Base-by-base conservation (phyloP, 1,140 invertebrate species). In the Ceratosolen fusciceps region DNA sequence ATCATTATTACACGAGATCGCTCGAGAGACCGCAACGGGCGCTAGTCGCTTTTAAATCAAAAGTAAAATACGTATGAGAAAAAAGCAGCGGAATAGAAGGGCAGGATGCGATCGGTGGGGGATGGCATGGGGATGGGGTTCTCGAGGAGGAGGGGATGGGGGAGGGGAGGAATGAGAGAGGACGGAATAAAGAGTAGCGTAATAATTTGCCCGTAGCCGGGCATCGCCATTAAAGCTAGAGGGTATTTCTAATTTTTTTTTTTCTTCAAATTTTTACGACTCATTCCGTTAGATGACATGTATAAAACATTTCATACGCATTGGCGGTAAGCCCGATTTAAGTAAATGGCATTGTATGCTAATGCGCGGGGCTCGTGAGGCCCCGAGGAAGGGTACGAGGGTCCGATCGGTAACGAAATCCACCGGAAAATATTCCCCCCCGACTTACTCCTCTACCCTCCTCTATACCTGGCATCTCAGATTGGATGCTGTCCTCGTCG, bases 241-340 rank as follows among this genome's bases (percentile, higher is more conserved):
- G 49, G 31, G 47, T 26, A 52, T 67, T 76, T 76, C 24, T 62
- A 10, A 47, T 62, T 21, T 24, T 67, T 49, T 76, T 75, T n/a
- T n/a, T n/a, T n/a, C 39, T 65, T 7, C 31, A 76, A 37, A 34
- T 56, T 37, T 77, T 70, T 77, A 77, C 31, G 43, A 52, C 26
- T 78, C 29, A 73, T 78, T 73, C 77, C 14, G 56, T 72, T 54
- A 39, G 43, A 78, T 19, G 43, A 73, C 26, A 72, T 65, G 77
- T 73, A 65, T 78, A 52, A 78, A 78, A 78, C 56, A 77, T 77
- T 72, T 77, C 60, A 77, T 77, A 77, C 65, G 76, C 34, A 43
- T 39, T 21, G 9, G 10, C 49, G 1, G 4, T 58, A 65, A n/a
- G 37, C 39, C 31, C 65, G 65, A 62, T 58, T 52, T 26, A 47